Evolutionary conservation across 92 coral and sea anemone genomes (phyloP).

Genomic region (Epizoanthus ramosus): DNA sequence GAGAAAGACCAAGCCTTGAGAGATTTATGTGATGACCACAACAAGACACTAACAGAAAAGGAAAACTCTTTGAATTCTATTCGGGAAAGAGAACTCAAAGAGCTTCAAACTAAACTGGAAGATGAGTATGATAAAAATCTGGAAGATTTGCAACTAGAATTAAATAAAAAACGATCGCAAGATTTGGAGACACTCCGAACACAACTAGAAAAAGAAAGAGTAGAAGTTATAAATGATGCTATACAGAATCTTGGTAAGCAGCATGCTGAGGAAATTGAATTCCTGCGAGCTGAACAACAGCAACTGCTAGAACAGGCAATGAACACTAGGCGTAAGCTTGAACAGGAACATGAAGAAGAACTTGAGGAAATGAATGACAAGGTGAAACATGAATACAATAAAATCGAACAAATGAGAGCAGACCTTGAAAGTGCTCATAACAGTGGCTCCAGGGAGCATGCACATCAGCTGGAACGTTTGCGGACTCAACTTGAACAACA

Average conservation of each 20-base stretch:
- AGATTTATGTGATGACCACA: slow-evolving; percentile 53
- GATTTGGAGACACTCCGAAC: slow-evolving; percentile 72
- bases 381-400: slow-evolving; percentile 76
- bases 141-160: slow-evolving; percentile 67
- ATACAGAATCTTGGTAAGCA: slow-evolving; percentile 79
- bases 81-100: slow-evolving; percentile 55
- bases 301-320: slow-evolving; percentile 73
- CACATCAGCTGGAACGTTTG: slow-evolving; percentile 77
- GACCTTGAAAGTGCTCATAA: slow-evolving; percentile 77
- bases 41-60: slow-evolving; percentile 49
- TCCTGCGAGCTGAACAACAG: slow-evolving; percentile 74
- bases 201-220: slow-evolving; percentile 78
- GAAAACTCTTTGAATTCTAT: slow-evolving; percentile 5
- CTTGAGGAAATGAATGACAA: slow-evolving; percentile 77
- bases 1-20: slow-evolving; percentile 50
- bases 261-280: slow-evolving; percentile 74
- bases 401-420: slow-evolving; percentile 71
- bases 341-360: slow-evolving; percentile 76
- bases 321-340: slow-evolving; percentile 69
- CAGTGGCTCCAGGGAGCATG: slow-evolving; percentile 75
- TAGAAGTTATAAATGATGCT: slow-evolving; percentile 73
- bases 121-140: slow-evolving; percentile 70
- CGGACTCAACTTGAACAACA: slow-evolving; percentile 87
- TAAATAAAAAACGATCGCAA: slow-evolving; percentile 60
- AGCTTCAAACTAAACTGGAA: slow-evolving; percentile 66